Evolutionary conservation across 2,888 invertebrate species (phyloP).

Genomic region (Zhuqinia jingwanae): DNA sequence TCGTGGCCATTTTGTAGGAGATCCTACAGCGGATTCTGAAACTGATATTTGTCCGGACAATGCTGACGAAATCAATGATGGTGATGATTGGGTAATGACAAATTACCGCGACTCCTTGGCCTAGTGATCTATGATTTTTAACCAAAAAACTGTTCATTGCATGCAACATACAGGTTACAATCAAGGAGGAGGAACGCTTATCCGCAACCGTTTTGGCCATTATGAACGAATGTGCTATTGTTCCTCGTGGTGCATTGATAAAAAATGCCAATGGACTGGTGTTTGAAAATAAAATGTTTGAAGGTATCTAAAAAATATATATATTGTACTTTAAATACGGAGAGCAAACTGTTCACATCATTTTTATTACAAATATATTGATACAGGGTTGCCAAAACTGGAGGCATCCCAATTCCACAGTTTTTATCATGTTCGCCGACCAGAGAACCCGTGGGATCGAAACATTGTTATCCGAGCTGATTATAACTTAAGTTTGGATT

Average conservation of each 20-base stretch:
- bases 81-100: slow-evolving; percentile 75
- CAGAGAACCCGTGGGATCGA: slow-evolving; percentile 87
- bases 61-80: slow-evolving; percentile 76
- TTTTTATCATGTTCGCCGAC: slow-evolving; percentile 88
- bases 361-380: no score
- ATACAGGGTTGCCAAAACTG: slow-evolving; percentile 80
- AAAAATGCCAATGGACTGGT: slow-evolving; percentile 88
- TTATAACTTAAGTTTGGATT: slow-evolving; percentile 93
- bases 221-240: slow-evolving; percentile 87
- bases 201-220: slow-evolving; percentile 87
- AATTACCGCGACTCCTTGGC: no score
- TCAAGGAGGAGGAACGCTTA: slow-evolving; percentile 91
- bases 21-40: slow-evolving; percentile 76
- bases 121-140: no score
- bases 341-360: no score
- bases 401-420: slow-evolving; percentile 88
- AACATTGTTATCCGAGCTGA: slow-evolving; percentile 90
- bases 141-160: no score
- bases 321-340: no score
- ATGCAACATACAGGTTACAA: slow-evolving; percentile 77
- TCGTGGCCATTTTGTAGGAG: slow-evolving; percentile 77
- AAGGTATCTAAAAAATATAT: slow-evolving; percentile 80
- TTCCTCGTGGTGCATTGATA: slow-evolving; percentile 90
- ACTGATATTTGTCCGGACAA: slow-evolving; percentile 76
- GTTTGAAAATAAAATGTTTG: slow-evolving; percentile 85